Base-by-base conservation (phyloP, 2,888 invertebrate species). In the Perdita meconis region DNA sequence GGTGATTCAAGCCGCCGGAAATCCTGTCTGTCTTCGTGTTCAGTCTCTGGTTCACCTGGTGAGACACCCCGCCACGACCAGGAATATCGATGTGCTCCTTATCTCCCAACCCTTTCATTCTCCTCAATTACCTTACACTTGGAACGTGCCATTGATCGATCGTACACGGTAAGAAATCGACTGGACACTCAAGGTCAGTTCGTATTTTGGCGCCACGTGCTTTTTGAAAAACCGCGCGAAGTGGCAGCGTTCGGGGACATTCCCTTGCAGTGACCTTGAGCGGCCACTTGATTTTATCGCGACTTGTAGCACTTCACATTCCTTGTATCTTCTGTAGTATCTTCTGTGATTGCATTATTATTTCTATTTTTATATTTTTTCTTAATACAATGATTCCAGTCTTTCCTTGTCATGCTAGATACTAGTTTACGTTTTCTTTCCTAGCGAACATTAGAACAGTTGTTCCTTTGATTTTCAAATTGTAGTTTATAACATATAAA, bases 1-100 rank as follows among this genome's bases (percentile, higher is more conserved):
- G 92, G 96, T 98, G 10, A 99, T 99, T 89, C 96, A 97, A 91
- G 96, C 96, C 65, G 97, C 99, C 19, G 95, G 96, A 24, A 97
- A 97, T 91, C 96, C 96, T 63, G 98, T 99, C 79, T 95, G 95
- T 38, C 96, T 99, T 89, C 95, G 98, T 44, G 97, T 99, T 55
- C 99, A 99, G 93, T 96, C 96, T 70, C 93, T 97, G 82, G 93
- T 95, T 81, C 95, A 96, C 80, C 95, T 96, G 95, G 96, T 96
- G 92, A 94, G 95, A 93, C n/a, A n/a, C 73, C 47, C 64, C 70
- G 38, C 73, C 78, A 73, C 75, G 77, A 65, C 76, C 73, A 67
- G 74, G 78, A 83, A 76, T 83, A 85, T 85, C 72, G 74, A 81
- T 83, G 78, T 85, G n/a, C 38, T 56, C 16, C 30, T 19, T 13